Conservation (phyloP, 2,797 vertebrate species). For the Discoglossus pictus region DNA sequence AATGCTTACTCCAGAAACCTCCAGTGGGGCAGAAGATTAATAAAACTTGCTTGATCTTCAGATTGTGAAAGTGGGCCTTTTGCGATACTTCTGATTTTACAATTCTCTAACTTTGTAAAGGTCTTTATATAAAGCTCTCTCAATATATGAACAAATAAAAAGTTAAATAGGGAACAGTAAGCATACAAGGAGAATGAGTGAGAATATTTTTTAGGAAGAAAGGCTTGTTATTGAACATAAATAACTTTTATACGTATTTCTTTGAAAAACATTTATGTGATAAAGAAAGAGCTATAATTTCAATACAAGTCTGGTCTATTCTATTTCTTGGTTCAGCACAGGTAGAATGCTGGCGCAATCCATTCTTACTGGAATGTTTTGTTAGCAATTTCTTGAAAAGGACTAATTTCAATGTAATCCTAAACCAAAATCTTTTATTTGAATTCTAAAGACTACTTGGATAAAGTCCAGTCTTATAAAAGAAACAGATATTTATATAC, state of each 20-base stretch:
- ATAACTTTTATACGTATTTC: conserved; percentile 14
- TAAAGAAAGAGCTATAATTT: conserved; percentile 11
- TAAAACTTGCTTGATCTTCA: too few species aligned
- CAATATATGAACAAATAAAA: too few species aligned
- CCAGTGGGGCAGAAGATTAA: too few species aligned
- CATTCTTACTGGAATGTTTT: neutral
- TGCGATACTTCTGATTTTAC: too few species aligned
- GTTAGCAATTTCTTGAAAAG: conserved; percentile 4
- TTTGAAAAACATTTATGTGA: neutral
- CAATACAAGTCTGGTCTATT: conserved; percentile 7
- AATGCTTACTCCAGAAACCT: too few species aligned
- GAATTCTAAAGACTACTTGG: conserved; percentile 2
- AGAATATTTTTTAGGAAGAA: neutral
- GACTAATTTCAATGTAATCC: conserved; percentile 7
- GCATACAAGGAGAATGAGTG: too few species aligned
- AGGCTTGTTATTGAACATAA: neutral
- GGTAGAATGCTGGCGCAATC: neutral
- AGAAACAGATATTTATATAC: neutral
- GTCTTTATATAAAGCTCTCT: too few species aligned
- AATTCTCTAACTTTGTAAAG: too few species aligned
- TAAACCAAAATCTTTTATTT: conserved; percentile 1
- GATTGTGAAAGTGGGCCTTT: too few species aligned
- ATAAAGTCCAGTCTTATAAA: conserved; percentile 7
- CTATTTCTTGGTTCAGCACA: neutral
- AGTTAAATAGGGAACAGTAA: too few species aligned